Evolutionary conservation across 2,113 vertebrate species (phyloP).

Genomic region (Ancistrus triradiatus): DNA sequence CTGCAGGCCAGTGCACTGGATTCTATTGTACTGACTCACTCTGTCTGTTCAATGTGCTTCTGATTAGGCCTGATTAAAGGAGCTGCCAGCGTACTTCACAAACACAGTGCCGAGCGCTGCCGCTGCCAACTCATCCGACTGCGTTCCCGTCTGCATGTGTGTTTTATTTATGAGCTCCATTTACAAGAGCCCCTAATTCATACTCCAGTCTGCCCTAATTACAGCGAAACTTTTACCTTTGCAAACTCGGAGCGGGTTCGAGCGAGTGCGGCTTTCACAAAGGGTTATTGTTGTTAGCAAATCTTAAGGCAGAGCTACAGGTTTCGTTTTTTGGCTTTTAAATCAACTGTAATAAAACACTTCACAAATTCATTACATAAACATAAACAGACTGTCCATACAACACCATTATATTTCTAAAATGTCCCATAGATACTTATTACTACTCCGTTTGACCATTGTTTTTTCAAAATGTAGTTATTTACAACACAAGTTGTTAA

Average conservation of each 20-base stretch:
- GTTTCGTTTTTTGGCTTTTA: too few relatives aligned
- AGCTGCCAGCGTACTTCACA: constrained; percentile 49
- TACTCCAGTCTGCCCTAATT: constrained; percentile 35
- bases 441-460: too few relatives aligned
- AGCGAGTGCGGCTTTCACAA: too few relatives aligned
- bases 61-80: constrained; percentile 50
- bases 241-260: not conserved
- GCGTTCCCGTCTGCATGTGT: constrained; percentile 45
- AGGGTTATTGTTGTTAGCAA: too few relatives aligned
- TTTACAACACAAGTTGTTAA: too few relatives aligned
- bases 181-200: constrained; percentile 47
- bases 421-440: too few relatives aligned
- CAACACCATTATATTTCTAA: too few relatives aligned
- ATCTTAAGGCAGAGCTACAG: too few relatives aligned
- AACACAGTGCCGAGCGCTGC: constrained; percentile 25
- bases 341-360: too few relatives aligned
- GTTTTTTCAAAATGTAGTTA: too few relatives aligned
- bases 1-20: constrained; percentile 43
- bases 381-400: too few relatives aligned
- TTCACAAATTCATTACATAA: too few relatives aligned
- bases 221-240: constrained; percentile 22
- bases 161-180: constrained; percentile 49
- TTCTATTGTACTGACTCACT: constrained; percentile 51
- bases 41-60: constrained; percentile 35
- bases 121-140: constrained; percentile 37